A percentile compares a stretch with the other conserved stretches of the same genome.
Conservation (phyloP, 35 echinoderm and acorn worm species). For the Apostichopus japonicus region DNA sequence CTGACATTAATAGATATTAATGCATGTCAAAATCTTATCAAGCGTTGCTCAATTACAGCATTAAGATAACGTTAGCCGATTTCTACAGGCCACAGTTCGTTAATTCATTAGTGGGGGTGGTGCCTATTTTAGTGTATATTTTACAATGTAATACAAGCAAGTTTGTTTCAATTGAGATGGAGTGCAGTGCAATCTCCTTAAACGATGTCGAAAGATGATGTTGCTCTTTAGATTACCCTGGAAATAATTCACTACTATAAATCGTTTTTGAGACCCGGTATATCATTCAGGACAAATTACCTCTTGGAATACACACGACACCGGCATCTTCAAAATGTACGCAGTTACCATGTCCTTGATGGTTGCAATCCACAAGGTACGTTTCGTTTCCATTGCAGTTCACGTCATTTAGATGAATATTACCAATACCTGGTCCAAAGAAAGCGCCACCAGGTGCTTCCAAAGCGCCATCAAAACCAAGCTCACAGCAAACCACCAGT, state of each 20-base stretch:
- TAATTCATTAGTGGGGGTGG: too few relatives aligned
- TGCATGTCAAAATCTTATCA: background rate
- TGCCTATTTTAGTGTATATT: too few relatives aligned
- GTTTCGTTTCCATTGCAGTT: background rate
- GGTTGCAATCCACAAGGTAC: background rate
- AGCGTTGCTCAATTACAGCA: background rate
- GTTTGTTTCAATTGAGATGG: background rate
- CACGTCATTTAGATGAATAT: background rate
- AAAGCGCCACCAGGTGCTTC: background rate
- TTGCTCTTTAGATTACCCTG: background rate
- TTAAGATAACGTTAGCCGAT: too few relatives aligned
- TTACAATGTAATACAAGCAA: background rate
- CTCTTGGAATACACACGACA: background rate
- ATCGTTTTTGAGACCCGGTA: too few relatives aligned
- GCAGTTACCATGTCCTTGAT: background rate
- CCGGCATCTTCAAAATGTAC: background rate
- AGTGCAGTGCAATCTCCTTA: background rate
- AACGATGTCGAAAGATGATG: background rate
- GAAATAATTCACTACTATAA: background rate
- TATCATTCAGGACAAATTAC: background rate
- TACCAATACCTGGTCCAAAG: background rate
- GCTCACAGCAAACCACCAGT: constrained; percentile 17
- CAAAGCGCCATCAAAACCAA: background rate
- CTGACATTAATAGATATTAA: background rate
- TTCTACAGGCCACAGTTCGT: too few relatives aligned